Evolutionary conservation across 2,113 vertebrate genomes (phyloP).

Genomic region (Rousettus leschenaultii): DNA sequence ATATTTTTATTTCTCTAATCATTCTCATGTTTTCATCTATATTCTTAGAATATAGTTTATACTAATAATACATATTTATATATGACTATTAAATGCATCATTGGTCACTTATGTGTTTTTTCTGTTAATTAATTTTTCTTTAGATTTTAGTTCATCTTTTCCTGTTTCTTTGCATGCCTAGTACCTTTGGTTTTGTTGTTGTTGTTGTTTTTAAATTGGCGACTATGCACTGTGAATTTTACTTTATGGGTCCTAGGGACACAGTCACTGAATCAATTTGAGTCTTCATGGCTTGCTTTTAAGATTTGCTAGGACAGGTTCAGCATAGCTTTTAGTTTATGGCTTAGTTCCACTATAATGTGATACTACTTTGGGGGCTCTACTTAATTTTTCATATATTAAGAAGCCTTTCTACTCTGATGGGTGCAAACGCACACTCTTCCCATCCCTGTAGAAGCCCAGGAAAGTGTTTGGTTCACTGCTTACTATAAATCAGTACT

Average conservation of each 20-base stretch:
- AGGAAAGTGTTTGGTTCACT: neutral
- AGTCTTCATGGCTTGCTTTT: neutral
- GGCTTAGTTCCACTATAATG: neutral
- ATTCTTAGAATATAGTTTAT: neutral
- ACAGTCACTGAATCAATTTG: neutral
- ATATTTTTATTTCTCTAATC: neutral
- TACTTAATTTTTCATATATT: neutral
- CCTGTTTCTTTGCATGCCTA: neutral
- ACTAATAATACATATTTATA: neutral
- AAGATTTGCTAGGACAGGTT: neutral
- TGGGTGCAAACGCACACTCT: neutral
- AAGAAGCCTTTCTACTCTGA: neutral
- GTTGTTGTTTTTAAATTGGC: neutral
- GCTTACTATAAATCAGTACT: neutral
- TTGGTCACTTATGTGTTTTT: neutral
- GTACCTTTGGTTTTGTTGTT: neutral
- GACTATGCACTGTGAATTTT: neutral
- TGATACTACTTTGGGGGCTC: neutral
- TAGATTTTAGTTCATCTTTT: neutral
- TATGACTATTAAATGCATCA: neutral
- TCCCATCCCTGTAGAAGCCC: neutral
- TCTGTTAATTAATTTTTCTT: neutral
- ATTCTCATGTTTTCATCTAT: neutral
- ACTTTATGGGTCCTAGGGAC: neutral
- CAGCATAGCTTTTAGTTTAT: neutral